Base-by-base conservation (phyloP, 2,888 invertebrate genomes). In the Trissolcus japonicus region DNA sequence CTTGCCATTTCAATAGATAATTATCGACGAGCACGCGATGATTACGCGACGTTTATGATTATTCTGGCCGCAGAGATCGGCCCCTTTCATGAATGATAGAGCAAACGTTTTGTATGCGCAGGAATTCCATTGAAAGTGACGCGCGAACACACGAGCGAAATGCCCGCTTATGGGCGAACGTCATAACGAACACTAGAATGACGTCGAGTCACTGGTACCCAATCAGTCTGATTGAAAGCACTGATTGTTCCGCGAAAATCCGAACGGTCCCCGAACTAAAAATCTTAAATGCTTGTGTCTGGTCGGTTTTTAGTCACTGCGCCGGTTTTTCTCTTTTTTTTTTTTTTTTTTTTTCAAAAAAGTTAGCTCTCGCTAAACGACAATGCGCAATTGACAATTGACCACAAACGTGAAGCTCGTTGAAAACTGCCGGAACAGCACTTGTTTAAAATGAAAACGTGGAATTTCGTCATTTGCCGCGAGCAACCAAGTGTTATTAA, bases 161-260 rank as follows among this genome's bases (percentile, higher is more conserved):
- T 68, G 53, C 68, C 59, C 48, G 69, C 61, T 25, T 56, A 48
- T 16, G 41, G 56, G 66, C 29, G 54, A 46, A 60, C 35, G 63
- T 29, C 60, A 63, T 60, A 79, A 76, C 60, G 66, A 65, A 69
- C 63, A 59, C 50, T 50, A 41, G 48, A 63, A 68, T 56, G 63
- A 29, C 60, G 55, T 59, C 48, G 66, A 76, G 68, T 68, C 35
- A 35, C 53, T 73, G 66, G 67, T 79, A 80, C 35, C 84, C 84
- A 83, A 84, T 85, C 85, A 83, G 69, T 50, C 66, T 81, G 84
- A 84, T 84, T 83, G 84, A 84, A 83, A 68, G 63, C 53, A 68
- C 60, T 55, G 59, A 75, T 66, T 62, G 63, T 63, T 69, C 78
- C 79, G 79, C 81, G 77, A 82, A 81, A 81, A 82, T 82, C 82